Evolutionary conservation across 1,140 invertebrate genomes (phyloP).

Genomic region (Drosophila erecta): DNA sequence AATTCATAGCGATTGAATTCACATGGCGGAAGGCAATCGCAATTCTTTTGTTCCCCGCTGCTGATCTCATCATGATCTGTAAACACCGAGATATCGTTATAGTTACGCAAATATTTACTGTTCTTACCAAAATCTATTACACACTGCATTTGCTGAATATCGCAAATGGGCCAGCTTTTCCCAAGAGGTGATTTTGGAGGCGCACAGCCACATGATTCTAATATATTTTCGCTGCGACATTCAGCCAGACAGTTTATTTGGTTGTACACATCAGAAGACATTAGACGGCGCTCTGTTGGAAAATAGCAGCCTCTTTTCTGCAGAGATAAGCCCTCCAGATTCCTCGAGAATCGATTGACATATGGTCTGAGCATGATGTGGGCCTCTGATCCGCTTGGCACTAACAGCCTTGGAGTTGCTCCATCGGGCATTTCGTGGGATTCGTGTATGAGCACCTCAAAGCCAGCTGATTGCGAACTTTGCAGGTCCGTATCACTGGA

Average conservation of each 20-base stretch:
- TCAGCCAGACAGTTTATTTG: slow-evolving; percentile 87
- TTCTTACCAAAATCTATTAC: slow-evolving; percentile 39
- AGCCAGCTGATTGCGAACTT: slow-evolving; percentile 29
- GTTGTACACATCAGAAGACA: slow-evolving; percentile 85
- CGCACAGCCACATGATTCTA: slow-evolving; percentile 86
- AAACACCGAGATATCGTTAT: slow-evolving; percentile 1
- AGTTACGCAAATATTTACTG: slow-evolving; percentile 23
- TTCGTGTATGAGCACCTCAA: slow-evolving; percentile 85
- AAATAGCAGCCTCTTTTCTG: slow-evolving; percentile 86
- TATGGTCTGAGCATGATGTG: slow-evolving; percentile 51
- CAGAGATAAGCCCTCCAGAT: slow-evolving; percentile 23
- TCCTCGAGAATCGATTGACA: slow-evolving; percentile 23
- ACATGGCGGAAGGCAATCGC: slow-evolving; percentile 69
- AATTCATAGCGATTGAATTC: slow-evolving; percentile 58
- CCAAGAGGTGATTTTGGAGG: slow-evolving; percentile 85
- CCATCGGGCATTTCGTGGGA: slow-evolving; percentile 86
- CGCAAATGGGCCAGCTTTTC: slow-evolving; percentile 48
- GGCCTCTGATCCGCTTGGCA: slow-evolving; percentile 29
- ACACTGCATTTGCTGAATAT: slow-evolving; percentile 56
- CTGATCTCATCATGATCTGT: slow-evolving; percentile 40
- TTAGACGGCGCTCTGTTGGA: slow-evolving; percentile 84
- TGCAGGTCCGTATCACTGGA: slow-evolving; percentile 85
- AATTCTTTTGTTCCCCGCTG: slow-evolving; percentile 29
- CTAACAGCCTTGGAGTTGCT: slow-evolving; percentile 74
- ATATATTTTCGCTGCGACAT: slow-evolving; percentile 85